phyloP scores from a whole-genome alignment of 2,888 invertebrate species.

The Lepidochrysops patricia region DNA sequence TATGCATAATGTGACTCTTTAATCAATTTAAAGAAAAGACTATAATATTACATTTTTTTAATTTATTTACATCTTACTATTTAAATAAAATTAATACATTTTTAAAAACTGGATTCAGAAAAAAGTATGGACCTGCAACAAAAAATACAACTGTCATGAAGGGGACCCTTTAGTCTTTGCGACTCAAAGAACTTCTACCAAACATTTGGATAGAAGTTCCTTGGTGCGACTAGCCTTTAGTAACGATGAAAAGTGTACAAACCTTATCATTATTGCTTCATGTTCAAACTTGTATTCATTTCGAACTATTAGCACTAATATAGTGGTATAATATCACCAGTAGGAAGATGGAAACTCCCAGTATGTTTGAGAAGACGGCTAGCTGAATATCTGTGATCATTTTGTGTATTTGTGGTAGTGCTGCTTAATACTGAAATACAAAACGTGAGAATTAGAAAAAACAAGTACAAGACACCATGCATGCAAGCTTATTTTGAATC shows the following conservation, averaged over 20 bases:
- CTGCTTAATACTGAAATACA: constrained; percentile 22
- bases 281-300: constrained; percentile 39
- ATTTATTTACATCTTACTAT: background rate
- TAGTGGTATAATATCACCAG: constrained; percentile 98
- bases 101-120: background rate
- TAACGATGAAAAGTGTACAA: background rate
- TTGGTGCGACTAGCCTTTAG: no score
- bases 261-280: constrained; percentile 20
- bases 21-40: background rate
- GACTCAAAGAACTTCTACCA: no score
- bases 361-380: constrained; percentile 95
- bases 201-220: no score
- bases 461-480: background rate
- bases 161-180: no score
- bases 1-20: background rate
- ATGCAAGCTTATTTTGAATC: no score
- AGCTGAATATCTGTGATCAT: constrained; percentile 98
- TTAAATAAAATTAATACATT: background rate
- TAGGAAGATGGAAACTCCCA: constrained; percentile 93
- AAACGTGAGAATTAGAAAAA: background rate
- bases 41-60: background rate
- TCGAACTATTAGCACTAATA: constrained; percentile 88
- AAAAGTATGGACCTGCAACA: background rate
- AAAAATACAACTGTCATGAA: background rate
- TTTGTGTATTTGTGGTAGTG: constrained; percentile 28